Percentiles rank a stretch among this genome's conserved stretches.
These are phyloP conservation scores for Drosophila burlai DNA, from an alignment of 1,140 invertebrate species.

Conservation along the genomic window DNA sequence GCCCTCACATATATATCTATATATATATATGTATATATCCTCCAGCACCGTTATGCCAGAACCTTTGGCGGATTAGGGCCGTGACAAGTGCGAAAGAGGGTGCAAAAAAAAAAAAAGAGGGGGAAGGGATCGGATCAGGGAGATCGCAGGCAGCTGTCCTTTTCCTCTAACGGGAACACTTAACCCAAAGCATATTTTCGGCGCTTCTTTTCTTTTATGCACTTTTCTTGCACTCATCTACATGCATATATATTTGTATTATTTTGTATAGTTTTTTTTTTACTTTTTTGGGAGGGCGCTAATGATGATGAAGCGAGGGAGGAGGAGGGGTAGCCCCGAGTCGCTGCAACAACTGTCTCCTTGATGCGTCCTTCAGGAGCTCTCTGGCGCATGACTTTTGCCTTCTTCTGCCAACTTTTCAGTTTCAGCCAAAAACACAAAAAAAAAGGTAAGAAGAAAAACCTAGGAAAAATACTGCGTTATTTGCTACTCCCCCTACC, in stretches of 20 bases:
- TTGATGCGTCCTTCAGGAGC: constrained; percentile 82
- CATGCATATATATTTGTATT: neutral
- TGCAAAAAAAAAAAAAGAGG: neutral
- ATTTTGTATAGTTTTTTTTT: neutral
- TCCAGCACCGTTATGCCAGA: constrained; percentile 47
- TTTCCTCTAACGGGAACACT: constrained; percentile 79
- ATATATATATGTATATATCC: constrained; percentile 18
- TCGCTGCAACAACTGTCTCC: constrained; percentile 66
- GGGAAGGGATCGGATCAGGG: constrained; percentile 24
- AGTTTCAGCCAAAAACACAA: constrained; percentile 37
- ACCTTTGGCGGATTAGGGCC: constrained; percentile 42
- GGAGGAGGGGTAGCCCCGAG: constrained; percentile 4
- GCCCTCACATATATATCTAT: constrained; percentile 6
- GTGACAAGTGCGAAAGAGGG: constrained; percentile 37
- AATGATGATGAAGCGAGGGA: constrained; percentile 71
- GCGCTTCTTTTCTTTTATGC: constrained; percentile 28
- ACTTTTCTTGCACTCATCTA: constrained; percentile 1
- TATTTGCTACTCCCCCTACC: constrained; percentile 27
- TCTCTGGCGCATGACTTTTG: constrained; percentile 81
- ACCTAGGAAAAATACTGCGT: constrained; percentile 53
- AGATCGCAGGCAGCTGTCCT: constrained; percentile 43
- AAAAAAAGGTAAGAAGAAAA: constrained; percentile 1
- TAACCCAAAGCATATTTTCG: constrained; percentile 76
- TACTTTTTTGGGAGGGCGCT: constrained; percentile 48
- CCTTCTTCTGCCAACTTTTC: constrained; percentile 72